Base-by-base conservation (phyloP, 2,797 vertebrate species). In the Synanceia verrucosa region DNA sequence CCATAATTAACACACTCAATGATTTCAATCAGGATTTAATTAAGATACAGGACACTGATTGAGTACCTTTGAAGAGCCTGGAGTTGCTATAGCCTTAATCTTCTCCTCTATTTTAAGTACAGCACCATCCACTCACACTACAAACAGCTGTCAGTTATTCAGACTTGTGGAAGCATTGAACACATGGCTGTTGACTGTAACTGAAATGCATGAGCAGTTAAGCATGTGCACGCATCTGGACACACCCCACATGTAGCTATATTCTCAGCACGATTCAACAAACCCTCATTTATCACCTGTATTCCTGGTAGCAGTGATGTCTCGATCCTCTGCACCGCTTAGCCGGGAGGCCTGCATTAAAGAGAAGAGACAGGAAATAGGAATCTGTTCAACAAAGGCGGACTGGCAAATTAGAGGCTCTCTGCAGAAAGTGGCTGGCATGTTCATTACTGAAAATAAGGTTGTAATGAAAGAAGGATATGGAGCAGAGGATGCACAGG, bases 251-350 rank as follows among this genome's bases (percentile, higher is more conserved):
- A n/a, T n/a, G n/a, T 2, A 21, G 59, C 44, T 37, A n/a, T 36
- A 75, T 75, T 73, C 73, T 51, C 63, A 36, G 62, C 80, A 82
- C 34, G 74, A 26, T 43, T 68, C 58, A 19, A 55, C 60, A 60
- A 84, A 66, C 52, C 24, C 43, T 72, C 23, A 18, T 76, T 83
- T 83, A 86, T 82, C 74, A 74, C 74, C 67, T 60, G 55, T 67
- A 55, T 48, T 79, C 57, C 52, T 21, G 56, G 67, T 23, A 34
- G 21, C 19, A 28, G 63, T 4, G 46, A 51, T 19, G 21, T 61
- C 52, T 68, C 21, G 8, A 76, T 67, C 33, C 44, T 68, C 53
- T 48, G 26, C 48, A 8, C 73, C 68, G 19, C 59, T 51, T 84
- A 70, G 73, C 31, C 34, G 4, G 3, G 65, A 76, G 63, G 65